Base-by-base conservation (phyloP, 1,140 invertebrate species). In the Drosophila gunungcola region DNA sequence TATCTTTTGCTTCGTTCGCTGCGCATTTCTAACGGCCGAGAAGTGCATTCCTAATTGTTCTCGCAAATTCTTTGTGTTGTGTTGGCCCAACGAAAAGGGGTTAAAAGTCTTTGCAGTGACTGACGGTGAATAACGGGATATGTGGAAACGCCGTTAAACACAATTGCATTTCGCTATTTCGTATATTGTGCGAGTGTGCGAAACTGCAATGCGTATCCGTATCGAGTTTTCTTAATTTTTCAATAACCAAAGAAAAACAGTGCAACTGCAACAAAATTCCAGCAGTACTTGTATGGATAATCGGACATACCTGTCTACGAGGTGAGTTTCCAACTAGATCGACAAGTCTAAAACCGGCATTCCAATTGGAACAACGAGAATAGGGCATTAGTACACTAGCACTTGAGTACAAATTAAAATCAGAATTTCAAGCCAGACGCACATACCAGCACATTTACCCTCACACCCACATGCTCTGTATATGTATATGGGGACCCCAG, bases 161-260 rank as follows among this genome's bases (percentile, higher is more conserved):
- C 42, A 13, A 16, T 53, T 73, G 41, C 5, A 12, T 32, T 34
- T 51, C 29, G 52, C 16, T 45, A 12, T 43, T 27, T n/a, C 36
- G 49, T 36, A n/a, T 49, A 27, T 70, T 16, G 60, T 60, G 60
- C 60, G 36, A 60, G 52, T 63, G 74, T 69, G 67, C 54, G 38
- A 82, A 77, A 80, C 61, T 89, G 84, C 84, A 88, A 83, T 88
- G 83, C 68, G 46, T 48, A 41, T 65, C 61, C 34, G 53, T 73
- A 89, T 89, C 61, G 73, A 73, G 73, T 89, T 83, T 89, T 83
- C 83, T 68, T 89, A 80, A 89, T 89, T 84, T 88, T 46, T 45
- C 64, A 69, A 80, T 25, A 32, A 67, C 39, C 32, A 61, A 65
- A 52, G 46, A 39, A 34, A 43, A 73, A 67, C 55, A n/a, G 29